Conservation (phyloP, 1,140 invertebrate species). For the Ditylenchus dipsaci region DNA sequence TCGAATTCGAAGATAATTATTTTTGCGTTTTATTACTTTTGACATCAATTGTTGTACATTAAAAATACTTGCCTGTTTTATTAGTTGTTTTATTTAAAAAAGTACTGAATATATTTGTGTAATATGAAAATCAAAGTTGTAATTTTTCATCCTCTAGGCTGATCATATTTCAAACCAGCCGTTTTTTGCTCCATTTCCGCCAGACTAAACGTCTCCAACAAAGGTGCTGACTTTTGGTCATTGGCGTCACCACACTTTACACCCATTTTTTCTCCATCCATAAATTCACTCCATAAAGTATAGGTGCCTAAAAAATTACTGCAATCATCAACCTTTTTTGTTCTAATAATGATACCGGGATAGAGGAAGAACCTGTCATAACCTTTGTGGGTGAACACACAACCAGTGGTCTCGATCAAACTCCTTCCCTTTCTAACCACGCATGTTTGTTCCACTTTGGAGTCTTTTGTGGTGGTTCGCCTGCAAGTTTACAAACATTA, state of each 20-base stretch:
- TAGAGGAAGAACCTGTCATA: constrained; percentile 6
- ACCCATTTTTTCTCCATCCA: not conserved
- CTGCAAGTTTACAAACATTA: constrained; percentile 1
- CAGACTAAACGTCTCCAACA: constrained; percentile 16
- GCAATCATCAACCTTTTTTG: not conserved
- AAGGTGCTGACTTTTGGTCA: constrained; percentile 1
- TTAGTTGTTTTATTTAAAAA: too few species aligned
- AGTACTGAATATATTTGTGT: too few species aligned
- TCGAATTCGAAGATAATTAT: too few species aligned
- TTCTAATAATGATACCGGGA: not conserved
- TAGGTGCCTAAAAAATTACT: constrained; percentile 9
- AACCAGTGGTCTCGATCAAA: constrained; percentile 18
- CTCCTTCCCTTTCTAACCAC: constrained; percentile 13
- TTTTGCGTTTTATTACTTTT: too few species aligned
- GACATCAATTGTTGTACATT: too few species aligned
- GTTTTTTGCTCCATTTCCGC: constrained; percentile 4
- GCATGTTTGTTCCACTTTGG: constrained; percentile 15
- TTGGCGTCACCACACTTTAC: constrained; percentile 12
- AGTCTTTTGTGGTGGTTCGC: not conserved
- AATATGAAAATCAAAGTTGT: too few species aligned
- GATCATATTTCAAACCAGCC: constrained; percentile 14
- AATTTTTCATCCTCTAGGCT: not conserved
- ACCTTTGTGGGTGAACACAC: constrained; percentile 20
- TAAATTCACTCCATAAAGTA: constrained; percentile 19
- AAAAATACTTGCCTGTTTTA: too few species aligned